These are phyloP conservation scores for Sialis fuliginosa DNA, from an alignment of 2,888 invertebrate genomes.

Conservation along the genomic window DNA sequence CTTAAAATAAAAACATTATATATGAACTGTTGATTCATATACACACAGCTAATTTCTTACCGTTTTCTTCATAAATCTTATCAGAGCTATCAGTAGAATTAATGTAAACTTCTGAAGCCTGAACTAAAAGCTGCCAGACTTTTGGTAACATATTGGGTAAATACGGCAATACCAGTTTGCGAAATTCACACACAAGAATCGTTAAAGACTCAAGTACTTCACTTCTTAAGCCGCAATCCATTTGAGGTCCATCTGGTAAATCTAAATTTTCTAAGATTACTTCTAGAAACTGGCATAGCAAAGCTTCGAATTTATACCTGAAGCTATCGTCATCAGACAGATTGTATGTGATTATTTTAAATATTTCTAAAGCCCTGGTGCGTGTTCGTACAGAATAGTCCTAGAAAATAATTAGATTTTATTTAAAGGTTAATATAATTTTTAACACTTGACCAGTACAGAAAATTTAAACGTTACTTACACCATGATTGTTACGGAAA, in stretches of 20 bases:
- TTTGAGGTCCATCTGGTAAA: neutral
- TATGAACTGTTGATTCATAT: neutral
- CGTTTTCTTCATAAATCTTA: neutral
- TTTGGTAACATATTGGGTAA: slow-evolving; percentile 1
- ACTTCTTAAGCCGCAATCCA: neutral
- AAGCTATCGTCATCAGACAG: neutral
- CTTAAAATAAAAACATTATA: neutral
- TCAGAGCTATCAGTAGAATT: neutral
- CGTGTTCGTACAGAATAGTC: neutral
- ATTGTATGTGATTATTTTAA: neutral
- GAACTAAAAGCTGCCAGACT: slow-evolving; percentile 1
- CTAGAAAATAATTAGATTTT: neutral
- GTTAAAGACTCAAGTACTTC: neutral
- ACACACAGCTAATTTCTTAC: neutral
- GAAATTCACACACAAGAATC: neutral
- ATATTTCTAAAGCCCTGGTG: neutral
- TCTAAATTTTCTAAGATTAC: too few species aligned
- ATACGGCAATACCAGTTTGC: neutral
- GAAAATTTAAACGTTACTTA: neutral
- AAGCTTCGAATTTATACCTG: too few species aligned
- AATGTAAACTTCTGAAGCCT: slow-evolving; percentile 1
- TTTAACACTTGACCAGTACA: neutral
- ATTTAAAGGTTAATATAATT: neutral
- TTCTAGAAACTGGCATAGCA: too few species aligned
- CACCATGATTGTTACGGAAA: neutral